A percentile compares a stretch with the other conserved stretches of the same genome.
These are phyloP conservation scores for Lithophane ornitopus DNA, from an alignment of 2,888 invertebrate genomes.

Conservation along the genomic window DNA sequence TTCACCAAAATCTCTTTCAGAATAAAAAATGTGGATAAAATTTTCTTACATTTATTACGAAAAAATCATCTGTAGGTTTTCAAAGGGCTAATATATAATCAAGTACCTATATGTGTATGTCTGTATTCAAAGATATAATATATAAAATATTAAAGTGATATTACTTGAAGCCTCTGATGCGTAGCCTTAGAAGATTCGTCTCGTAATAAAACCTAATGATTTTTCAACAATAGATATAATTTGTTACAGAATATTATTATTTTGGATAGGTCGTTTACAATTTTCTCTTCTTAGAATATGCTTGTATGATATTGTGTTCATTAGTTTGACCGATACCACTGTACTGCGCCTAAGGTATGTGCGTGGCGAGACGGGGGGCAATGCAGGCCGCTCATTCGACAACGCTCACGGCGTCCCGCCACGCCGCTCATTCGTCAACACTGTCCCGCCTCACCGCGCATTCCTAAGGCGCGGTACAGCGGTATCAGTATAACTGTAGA, in stretches of 20 bases:
- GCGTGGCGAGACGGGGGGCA: too few relatives aligned
- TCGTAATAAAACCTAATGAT: slow-evolving; percentile 36
- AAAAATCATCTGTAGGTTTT: background rate
- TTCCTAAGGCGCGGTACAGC: too few relatives aligned
- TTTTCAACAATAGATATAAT: background rate
- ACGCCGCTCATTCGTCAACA: too few relatives aligned
- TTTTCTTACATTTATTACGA: background rate
- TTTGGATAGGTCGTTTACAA: background rate
- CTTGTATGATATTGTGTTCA: background rate
- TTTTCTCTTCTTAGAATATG: background rate
- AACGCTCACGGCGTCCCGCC: too few relatives aligned
- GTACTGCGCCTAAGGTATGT: too few relatives aligned
- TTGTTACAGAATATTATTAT: background rate
- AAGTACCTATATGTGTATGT: slow-evolving; percentile 16
- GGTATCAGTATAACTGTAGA: too few relatives aligned
- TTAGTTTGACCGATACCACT: too few relatives aligned
- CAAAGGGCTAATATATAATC: slow-evolving; percentile 31
- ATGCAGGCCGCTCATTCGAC: too few relatives aligned
- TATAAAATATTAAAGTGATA: slow-evolving; percentile 39
- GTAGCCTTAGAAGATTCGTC: slow-evolving; percentile 9
- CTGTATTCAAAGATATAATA: slow-evolving; percentile 27
- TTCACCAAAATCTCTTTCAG: background rate
- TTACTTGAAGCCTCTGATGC: slow-evolving; percentile 28
- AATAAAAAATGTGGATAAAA: slow-evolving; percentile 2
- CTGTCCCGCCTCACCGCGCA: too few relatives aligned